Percentiles rank a stretch among this genome's conserved stretches.
phyloP scores from a whole-genome alignment of 2,888 invertebrate species.

The Oscheius sp. region DNA sequence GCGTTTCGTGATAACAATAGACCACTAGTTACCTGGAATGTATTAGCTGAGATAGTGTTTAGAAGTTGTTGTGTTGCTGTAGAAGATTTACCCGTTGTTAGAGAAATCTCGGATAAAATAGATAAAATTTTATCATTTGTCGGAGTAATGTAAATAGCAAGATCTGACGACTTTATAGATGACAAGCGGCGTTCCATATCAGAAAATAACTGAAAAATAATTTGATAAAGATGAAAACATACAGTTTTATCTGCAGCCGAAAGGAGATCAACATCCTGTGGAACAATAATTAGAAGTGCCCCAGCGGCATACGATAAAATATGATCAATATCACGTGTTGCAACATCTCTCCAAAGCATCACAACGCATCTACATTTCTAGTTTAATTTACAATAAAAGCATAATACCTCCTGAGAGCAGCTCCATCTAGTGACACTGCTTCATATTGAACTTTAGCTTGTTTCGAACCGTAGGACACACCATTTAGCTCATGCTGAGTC shows the following conservation, averaged over 20 bases:
- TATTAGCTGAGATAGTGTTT: conserved; percentile 62
- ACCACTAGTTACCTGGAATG: conserved; percentile 56
- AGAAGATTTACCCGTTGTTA: conserved; percentile 11
- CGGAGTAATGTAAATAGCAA: conserved; percentile 62
- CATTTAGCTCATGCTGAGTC: conserved; percentile 65
- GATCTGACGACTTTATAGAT: conserved; percentile 47
- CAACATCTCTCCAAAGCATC: conserved; percentile 64
- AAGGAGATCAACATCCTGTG: conserved; percentile 55
- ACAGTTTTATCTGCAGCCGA: conserved; percentile 50
- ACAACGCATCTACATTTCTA: conserved; percentile 53
- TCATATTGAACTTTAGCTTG: conserved; percentile 61
- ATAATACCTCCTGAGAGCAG: conserved; percentile 51
- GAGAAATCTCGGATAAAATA: conserved; percentile 15
- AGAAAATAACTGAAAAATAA: conserved; percentile 48
- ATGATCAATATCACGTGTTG: conserved; percentile 50
- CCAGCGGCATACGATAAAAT: conserved; percentile 55
- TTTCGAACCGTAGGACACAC: conserved; percentile 61
- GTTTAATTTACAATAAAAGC: background rate
- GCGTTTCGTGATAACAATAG: too few species aligned
- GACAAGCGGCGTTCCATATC: conserved; percentile 52
- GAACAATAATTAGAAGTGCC: conserved; percentile 66
- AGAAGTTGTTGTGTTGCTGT: conserved; percentile 60
- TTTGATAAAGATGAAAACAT: background rate
- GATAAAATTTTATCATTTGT: conserved; percentile 25
- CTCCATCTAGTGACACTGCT: conserved; percentile 60